These are phyloP conservation scores for Ameiurus melas DNA, from an alignment of 2,113 vertebrate species.

Conservation along the genomic window DNA sequence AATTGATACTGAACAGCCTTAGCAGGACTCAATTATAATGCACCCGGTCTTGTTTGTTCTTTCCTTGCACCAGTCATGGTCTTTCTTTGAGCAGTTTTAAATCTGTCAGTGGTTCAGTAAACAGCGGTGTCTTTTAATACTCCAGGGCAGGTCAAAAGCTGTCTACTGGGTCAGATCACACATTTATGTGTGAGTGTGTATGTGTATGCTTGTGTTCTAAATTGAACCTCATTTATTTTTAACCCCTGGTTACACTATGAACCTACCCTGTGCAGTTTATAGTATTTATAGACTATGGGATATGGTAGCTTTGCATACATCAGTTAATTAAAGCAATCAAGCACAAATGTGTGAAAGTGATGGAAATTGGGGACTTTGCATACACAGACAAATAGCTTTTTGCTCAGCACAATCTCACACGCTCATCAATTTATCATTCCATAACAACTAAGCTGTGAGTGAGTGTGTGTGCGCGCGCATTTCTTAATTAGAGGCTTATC, in stretches of 20 bases:
- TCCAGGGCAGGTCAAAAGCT: conserved; percentile 12
- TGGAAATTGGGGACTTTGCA: background rate
- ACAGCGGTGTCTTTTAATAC: background rate
- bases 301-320: background rate
- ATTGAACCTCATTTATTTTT: background rate
- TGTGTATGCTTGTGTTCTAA: conserved; percentile 1
- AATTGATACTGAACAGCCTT: background rate
- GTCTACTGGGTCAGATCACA: background rate
- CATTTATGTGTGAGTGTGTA: background rate
- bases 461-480: background rate
- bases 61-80: conserved; percentile 2
- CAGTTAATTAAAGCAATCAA: background rate
- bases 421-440: conserved; percentile 33
- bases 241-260: background rate
- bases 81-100: conserved; percentile 13
- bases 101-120: conserved; percentile 31
- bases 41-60: background rate
- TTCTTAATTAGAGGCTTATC: conserved; percentile 56
- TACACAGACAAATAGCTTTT: conserved; percentile 14
- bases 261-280: background rate
- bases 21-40: conserved; percentile 1
- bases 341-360: background rate
- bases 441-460: conserved; percentile 12
- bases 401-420: conserved; percentile 19
- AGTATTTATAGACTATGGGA: too few species aligned